phyloP scores from a whole-genome alignment of 2,888 invertebrate genomes.

The Brachylomia viminalis region DNA sequence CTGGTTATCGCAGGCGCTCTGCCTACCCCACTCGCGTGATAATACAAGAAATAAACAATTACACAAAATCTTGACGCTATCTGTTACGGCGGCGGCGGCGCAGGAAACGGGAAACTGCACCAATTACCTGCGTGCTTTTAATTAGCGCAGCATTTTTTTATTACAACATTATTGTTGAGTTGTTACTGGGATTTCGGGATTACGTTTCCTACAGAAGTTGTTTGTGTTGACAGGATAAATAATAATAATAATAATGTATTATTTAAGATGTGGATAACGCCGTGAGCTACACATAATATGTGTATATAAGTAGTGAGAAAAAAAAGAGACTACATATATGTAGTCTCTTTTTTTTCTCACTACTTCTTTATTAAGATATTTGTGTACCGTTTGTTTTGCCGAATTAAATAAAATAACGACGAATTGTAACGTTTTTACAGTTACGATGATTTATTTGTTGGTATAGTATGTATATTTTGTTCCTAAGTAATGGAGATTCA shows the following conservation, averaged over 20 bases:
- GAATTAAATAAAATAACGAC: no score
- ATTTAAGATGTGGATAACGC: background rate
- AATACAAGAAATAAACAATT: slow-evolving; percentile 59
- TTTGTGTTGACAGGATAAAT: slow-evolving; percentile 3
- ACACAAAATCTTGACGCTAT: slow-evolving; percentile 48
- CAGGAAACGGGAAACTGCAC: slow-evolving; percentile 54
- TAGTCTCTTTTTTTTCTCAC: background rate
- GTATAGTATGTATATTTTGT: background rate
- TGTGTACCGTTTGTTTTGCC: background rate
- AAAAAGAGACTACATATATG: background rate
- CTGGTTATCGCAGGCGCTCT: slow-evolving; percentile 17
- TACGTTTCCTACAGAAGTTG: background rate
- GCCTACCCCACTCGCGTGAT: slow-evolving; percentile 28
- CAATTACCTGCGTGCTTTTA: slow-evolving; percentile 57
- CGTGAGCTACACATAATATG: background rate
- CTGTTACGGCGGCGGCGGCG: slow-evolving; percentile 43
- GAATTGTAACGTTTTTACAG: background rate
- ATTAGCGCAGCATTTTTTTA: slow-evolving; percentile 46
- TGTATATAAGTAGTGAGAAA: no score
- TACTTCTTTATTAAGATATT: background rate
- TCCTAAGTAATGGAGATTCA: no score
- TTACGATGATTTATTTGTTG: background rate
- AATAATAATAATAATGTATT: background rate
- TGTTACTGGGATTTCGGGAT: slow-evolving; percentile 15
- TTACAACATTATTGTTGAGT: slow-evolving; percentile 7